Evolutionary conservation across 37 sponge, comb jelly and placozoan genomes (phyloP).

Genomic region (Oopsacas minuta): DNA sequence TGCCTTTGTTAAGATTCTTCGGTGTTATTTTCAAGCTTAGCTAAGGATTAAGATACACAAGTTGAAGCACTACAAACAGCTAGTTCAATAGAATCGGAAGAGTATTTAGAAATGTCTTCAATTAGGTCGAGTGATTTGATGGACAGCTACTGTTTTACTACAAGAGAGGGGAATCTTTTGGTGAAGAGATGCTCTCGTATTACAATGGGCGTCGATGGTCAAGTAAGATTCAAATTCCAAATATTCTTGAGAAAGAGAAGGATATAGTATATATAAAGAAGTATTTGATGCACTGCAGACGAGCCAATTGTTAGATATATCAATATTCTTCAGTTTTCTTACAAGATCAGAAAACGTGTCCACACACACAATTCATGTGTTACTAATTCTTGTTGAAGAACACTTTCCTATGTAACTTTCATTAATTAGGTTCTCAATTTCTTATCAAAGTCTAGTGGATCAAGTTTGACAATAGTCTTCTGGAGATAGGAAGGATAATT

Average conservation of each 20-base stretch:
- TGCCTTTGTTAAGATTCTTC: not conserved
- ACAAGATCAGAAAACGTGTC: not conserved
- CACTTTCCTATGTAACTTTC: not conserved
- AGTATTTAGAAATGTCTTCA: not conserved
- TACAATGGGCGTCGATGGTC: not conserved
- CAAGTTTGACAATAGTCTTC: not conserved
- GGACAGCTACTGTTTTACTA: not conserved
- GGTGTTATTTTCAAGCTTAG: not conserved
- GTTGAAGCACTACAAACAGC: not conserved
- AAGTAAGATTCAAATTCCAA: constrained; percentile 2
- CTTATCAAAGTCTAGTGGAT: not conserved
- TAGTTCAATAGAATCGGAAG: constrained; percentile 5
- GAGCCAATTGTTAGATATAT: constrained; percentile 2
- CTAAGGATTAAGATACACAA: not conserved
- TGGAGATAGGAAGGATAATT: constrained; percentile 7
- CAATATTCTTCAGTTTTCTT: not conserved
- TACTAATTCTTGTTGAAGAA: not conserved
- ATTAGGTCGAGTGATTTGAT: not conserved
- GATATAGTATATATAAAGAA: not conserved
- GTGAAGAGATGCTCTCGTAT: too few relatives aligned
- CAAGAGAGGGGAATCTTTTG: not conserved
- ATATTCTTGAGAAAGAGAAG: constrained; percentile 16
- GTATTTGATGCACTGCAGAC: not conserved
- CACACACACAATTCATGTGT: not conserved
- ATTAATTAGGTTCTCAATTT: not conserved